A percentile compares a stretch with the other conserved stretches of the same genome.
Conservation (phyloP, 2,797 vertebrate species). For the Myripristis jacobus region DNA sequence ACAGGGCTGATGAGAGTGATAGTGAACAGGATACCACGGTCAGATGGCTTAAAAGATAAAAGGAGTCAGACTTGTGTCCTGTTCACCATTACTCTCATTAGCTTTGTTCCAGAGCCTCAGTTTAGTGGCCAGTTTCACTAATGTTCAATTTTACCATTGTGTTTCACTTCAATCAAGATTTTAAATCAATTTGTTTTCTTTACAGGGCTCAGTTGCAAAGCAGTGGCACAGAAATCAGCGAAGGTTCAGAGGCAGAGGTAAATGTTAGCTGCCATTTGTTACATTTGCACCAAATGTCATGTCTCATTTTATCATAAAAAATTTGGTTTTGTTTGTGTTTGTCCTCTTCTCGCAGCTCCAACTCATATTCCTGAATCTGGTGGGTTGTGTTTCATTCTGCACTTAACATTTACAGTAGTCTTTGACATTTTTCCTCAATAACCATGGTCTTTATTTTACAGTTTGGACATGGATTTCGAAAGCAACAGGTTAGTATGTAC, state of each 20-base stretch:
- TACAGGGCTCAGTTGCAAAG: conserved; percentile 10
- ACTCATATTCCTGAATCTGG: conserved; percentile 22
- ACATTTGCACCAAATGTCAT: background rate
- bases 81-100: too few species aligned
- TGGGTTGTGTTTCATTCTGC: background rate
- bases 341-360: conserved; percentile 8
- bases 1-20: too few species aligned
- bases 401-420: too few species aligned
- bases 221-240: conserved; percentile 22
- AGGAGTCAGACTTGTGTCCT: too few species aligned
- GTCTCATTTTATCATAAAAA: background rate
- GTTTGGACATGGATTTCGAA: conserved; percentile 46
- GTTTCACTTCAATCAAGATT: background rate
- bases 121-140: too few species aligned
- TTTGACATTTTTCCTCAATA: background rate
- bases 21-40: too few species aligned
- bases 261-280: background rate
- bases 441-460: conserved; percentile 18
- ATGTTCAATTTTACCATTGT: background rate
- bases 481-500: conserved; percentile 36
- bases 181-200: background rate
- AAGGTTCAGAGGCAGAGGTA: conserved; percentile 31
- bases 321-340: background rate
- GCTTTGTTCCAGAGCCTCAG: too few species aligned
- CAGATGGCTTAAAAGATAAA: too few species aligned